Evolutionary conservation across 2,888 invertebrate genomes (phyloP), one percentile per base, ranked within the genome.

Genomic region (Pachliopta kotzebuea): DNA sequence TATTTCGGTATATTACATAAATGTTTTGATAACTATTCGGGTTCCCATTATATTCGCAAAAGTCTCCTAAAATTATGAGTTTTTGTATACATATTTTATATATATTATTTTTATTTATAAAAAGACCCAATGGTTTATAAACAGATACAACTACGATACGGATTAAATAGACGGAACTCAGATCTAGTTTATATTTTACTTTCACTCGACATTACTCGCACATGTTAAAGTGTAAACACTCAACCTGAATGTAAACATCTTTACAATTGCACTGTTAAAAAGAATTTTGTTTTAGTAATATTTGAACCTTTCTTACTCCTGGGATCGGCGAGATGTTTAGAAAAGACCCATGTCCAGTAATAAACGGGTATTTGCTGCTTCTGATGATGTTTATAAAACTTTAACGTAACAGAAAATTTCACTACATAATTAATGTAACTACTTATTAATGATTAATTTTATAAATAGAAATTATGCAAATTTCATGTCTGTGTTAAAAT

Each of bases 151-250:
- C 4, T 52, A 64, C 50, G 64, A 50, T 56, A 60, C 60, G 56
- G 50, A 50, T 64, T 49, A 50, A n/a, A 37, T 21, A 60, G 31
- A 24, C 60, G 18, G 18, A 58, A 50, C 57, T 29, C 55, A 50
- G 63, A 64, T 64, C 56, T 60, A 42, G 56, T 45, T 53, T 64
- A 20, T 29, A 53, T 57, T 57, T 61, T 52, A 65, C 65, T 65
- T 65, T 61, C 65, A 65, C 65, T 60, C 11, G 29, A 50, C 23
- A 60, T 65, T 65, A 61, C 57, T 56, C 53, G 23, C 29, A 61
- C 63, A 55, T 53, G 53, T 53, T 37, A 11, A 18, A 60, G 60
- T 60, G 56, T 57, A 57, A 61, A 61, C 18, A 65, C 60, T 56
- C 14, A 45, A 18, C 14, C 18, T 52, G 65, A 65, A 65, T 65